Evolutionary conservation across 2,797 vertebrate genomes (phyloP).

Genomic region (Macropus fuliginosus): DNA sequence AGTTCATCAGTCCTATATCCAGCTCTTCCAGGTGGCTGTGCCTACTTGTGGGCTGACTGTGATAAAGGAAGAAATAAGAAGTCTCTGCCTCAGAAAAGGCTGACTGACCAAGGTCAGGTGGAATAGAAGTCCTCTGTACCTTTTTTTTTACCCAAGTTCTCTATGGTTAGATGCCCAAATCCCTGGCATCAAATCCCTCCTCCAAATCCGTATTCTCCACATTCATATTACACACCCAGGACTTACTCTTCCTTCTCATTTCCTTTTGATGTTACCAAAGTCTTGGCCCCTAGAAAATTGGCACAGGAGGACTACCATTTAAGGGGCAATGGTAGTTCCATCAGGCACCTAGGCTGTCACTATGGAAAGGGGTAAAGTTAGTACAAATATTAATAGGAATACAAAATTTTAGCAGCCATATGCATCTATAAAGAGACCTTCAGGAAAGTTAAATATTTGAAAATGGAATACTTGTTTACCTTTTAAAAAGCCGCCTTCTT

Average conservation of each 20-base stretch:
- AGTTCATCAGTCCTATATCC: neutral
- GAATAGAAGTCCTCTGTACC: neutral
- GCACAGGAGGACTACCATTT: neutral
- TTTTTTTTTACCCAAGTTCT: neutral
- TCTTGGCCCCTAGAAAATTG: neutral
- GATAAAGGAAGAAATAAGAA: neutral
- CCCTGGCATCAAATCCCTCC: neutral
- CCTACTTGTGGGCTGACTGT: too few species aligned
- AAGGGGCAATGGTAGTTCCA: neutral
- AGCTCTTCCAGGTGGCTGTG: neutral
- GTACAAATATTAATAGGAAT: neutral
- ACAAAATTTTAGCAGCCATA: neutral
- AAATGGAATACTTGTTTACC: conserved; percentile 72
- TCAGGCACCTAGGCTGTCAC: neutral
- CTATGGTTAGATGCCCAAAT: neutral
- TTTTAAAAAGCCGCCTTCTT: neutral
- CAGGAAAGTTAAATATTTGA: neutral
- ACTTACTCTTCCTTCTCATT: neutral
- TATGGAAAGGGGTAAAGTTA: neutral
- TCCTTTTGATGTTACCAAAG: neutral
- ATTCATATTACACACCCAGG: neutral
- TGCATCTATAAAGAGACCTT: neutral
- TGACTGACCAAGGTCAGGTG: neutral
- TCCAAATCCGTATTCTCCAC: neutral
- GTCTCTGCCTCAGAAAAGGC: neutral